Conservation (phyloP, 2,113 vertebrate genomes). For the Datnioides undecimradiatus region DNA sequence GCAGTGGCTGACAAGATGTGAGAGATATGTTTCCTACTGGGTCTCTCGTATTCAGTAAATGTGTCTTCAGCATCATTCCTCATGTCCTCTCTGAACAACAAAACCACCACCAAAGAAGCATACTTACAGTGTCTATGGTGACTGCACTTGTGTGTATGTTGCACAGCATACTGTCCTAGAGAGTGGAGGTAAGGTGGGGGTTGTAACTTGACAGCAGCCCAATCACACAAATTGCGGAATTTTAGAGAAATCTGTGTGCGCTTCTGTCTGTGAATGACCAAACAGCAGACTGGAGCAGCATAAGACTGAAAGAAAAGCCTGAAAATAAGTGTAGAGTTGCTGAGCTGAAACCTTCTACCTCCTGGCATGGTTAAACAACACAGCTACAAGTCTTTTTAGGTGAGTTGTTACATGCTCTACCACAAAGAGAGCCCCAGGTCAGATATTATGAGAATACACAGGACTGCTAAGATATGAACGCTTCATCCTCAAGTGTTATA, state of each 20-base stretch:
- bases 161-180: too few species aligned
- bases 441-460: conserved; percentile 53
- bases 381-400: conserved; percentile 14
- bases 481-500: conserved; percentile 36
- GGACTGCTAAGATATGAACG: conserved; percentile 34
- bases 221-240: conserved; percentile 2
- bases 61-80: too few species aligned
- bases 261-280: not conserved
- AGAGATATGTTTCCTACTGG: too few species aligned
- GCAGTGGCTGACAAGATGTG: too few species aligned
- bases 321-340: not conserved
- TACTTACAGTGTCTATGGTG: too few species aligned
- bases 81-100: too few species aligned
- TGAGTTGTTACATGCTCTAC: conserved; percentile 30
- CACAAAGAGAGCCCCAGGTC: conserved; percentile 43
- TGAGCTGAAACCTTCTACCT: conserved; percentile 30
- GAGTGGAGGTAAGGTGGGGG: too few species aligned
- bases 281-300: not conserved
- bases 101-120: too few species aligned
- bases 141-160: conserved; percentile 21
- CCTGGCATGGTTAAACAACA: conserved; percentile 25
- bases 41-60: too few species aligned
- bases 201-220: not conserved
- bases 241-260: not conserved
- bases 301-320: not conserved